Conservation (phyloP, 2,888 invertebrate species). For the Diaprepes abbreviatus region DNA sequence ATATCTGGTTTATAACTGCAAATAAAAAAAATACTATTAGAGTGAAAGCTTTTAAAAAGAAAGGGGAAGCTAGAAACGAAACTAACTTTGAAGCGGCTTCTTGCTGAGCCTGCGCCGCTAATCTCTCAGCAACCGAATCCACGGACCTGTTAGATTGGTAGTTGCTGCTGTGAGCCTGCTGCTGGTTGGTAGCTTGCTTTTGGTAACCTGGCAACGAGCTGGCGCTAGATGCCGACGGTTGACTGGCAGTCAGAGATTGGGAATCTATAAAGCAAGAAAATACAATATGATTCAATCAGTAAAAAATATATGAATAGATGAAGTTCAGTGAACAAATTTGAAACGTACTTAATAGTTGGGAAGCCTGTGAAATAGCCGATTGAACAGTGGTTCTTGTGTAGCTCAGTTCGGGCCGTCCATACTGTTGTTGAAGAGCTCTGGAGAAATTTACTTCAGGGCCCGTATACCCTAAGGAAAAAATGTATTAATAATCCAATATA, state of each 20-base stretch:
- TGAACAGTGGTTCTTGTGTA: constrained; percentile 53
- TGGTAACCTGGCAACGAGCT: constrained; percentile 42
- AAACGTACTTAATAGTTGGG: constrained; percentile 42
- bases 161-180: constrained; percentile 22
- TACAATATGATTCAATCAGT: too few species aligned
- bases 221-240: constrained; percentile 38
- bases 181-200: constrained; percentile 37
- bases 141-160: constrained; percentile 38
- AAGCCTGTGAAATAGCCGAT: constrained; percentile 47
- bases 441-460: constrained; percentile 61
- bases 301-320: background rate
- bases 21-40: background rate
- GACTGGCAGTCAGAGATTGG: constrained; percentile 29
- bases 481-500: too few species aligned
- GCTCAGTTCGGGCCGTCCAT: constrained; percentile 51
- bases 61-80: too few species aligned
- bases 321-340: background rate
- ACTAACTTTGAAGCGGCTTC: constrained; percentile 29
- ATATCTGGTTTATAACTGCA: constrained; percentile 56
- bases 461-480: constrained; percentile 54
- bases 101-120: constrained; percentile 45
- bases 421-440: constrained; percentile 56
- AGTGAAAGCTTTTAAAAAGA: too few species aligned
- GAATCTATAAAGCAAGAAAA: constrained; percentile 35
- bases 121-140: constrained; percentile 44